Conservation (phyloP, 2,113 vertebrate species). For the Nothocercus julius region DNA sequence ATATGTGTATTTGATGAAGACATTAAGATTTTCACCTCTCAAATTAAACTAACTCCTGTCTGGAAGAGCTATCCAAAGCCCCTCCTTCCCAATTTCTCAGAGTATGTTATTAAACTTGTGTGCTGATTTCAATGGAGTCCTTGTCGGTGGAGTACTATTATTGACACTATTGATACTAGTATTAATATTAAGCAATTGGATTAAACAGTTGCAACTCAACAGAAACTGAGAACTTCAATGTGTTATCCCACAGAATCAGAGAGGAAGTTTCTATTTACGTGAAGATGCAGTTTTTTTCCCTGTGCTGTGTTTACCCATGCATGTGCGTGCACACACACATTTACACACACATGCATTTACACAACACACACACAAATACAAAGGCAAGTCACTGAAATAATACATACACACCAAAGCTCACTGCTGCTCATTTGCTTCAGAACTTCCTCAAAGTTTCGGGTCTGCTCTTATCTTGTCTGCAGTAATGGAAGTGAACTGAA, state of each 20-base stretch:
- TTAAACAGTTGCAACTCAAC: neutral
- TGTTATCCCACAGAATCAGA: neutral
- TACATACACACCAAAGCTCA: neutral
- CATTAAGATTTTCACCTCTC: neutral
- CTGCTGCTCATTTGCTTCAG: neutral
- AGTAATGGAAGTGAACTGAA: neutral
- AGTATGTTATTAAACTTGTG: neutral
- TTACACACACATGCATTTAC: no score
- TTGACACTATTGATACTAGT: neutral
- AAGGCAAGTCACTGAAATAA: neutral
- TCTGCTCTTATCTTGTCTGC: neutral
- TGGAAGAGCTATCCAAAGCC: neutral
- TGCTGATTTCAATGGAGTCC: neutral
- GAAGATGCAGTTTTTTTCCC: neutral
- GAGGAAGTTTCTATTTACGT: neutral
- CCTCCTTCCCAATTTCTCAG: neutral
- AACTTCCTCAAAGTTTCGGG: neutral
- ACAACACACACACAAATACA: neutral
- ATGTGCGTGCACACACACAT: accelerated
- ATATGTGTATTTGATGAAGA: neutral
- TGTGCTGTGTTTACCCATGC: neutral
- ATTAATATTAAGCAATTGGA: neutral
- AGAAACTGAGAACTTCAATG: neutral
- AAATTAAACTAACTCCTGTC: neutral
- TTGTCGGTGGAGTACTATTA: neutral